Percentiles rank a stretch among this genome's conserved stretches.
Evolutionary conservation across 2,797 vertebrate genomes (phyloP).

Genomic region (Paramormyrops hopkinsi): DNA sequence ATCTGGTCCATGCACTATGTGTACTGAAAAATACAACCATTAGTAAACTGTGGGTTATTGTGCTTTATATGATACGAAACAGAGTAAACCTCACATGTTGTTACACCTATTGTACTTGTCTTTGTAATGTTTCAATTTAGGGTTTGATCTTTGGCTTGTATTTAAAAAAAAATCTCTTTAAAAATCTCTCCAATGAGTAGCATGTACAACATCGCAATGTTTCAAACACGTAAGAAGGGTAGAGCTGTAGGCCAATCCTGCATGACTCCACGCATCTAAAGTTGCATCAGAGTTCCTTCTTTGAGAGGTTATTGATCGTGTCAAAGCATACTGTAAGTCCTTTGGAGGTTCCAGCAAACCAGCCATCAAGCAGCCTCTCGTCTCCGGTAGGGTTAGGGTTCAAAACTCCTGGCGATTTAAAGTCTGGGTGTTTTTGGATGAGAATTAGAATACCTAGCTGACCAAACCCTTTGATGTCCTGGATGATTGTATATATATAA

Average conservation of each 20-base stretch:
- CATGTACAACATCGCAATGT: neutral
- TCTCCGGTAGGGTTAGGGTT: neutral
- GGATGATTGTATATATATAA: slow-evolving; percentile 76
- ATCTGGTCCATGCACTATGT: neutral
- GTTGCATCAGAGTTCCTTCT: neutral
- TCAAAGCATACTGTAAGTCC: neutral
- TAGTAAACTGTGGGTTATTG: neutral
- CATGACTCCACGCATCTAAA: neutral
- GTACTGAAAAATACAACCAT: neutral
- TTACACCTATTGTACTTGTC: neutral
- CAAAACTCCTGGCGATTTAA: neutral
- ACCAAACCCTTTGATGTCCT: neutral
- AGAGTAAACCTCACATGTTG: neutral
- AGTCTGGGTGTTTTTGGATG: neutral
- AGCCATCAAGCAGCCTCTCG: neutral
- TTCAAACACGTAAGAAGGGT: neutral
- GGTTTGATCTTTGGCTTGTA: neutral
- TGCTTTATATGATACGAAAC: neutral
- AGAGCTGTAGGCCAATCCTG: neutral
- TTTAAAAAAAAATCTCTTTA: neutral
- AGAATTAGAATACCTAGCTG: neutral
- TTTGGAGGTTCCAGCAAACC: neutral
- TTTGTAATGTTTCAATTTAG: neutral
- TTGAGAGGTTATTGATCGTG: neutral
- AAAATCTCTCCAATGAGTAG: neutral